Base-by-base conservation (phyloP, 2,797 vertebrate species). In the Emydoidea blandingii region DNA sequence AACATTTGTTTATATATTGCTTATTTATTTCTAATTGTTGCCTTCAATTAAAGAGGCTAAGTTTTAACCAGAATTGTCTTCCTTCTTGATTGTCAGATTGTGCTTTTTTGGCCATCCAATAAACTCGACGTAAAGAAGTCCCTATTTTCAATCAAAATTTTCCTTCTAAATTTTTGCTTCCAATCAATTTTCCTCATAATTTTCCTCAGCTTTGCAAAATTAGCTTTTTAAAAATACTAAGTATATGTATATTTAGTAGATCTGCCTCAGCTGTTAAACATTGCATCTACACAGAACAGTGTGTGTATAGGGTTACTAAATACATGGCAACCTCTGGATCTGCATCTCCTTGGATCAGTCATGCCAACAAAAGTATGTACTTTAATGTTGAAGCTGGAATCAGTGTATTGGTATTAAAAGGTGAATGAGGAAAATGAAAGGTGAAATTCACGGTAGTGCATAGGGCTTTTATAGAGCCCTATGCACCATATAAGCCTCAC, bases 401-500 rank as follows among this genome's bases (percentile, higher is more conserved):
- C 1, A 0, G 14, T 15, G 0, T 47, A 31, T 37, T 83, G 16
- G 27, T 85, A 44, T 21, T 68, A 54, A 50, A 86, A 50, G 11
- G 59, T 25, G 56, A 88, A 29, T 12, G 21, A 5, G 25, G 25
- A 4, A 14, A 14, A 37, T 1, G 44, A 41, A 76, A 47, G 12
- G 12, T 76, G 41, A 29, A 23, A 29, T 91, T 84, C 18, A 27
- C 12, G 3, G 37, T 62, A 12, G 2, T 50, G 3, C 25, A 74
- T 34, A 15, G 23, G 87, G 44, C 4, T 76, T 7, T 9, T 21
- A 74, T 27, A 12, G 19, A 87, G 57, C 5, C 65, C 5, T 15
- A 68, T 47, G 25, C 12, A 90, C 23, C 19, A 21, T 50, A 9
- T 3, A 53, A n/a, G 16, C 53, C 15, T 31, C 15, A 8, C 0